Evolutionary conservation across 37 sponge, comb jelly and placozoan species (phyloP), one percentile per base, ranked within the genome.

Genomic region (Spongilla lacustris): DNA sequence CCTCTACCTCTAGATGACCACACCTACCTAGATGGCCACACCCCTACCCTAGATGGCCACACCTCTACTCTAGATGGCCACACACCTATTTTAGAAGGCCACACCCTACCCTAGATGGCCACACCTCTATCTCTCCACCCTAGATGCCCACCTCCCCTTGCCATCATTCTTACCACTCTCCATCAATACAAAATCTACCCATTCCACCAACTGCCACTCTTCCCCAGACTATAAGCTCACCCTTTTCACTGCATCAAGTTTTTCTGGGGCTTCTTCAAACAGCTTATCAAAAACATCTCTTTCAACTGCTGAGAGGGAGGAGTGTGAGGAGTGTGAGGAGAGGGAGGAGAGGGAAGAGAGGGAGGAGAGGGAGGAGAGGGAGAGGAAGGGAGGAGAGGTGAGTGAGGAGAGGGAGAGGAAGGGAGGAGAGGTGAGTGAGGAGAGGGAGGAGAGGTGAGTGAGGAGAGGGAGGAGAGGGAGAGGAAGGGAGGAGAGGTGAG

Each of bases 211-310:
- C 38, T 67, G 66, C 41, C 4, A 0, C 41, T 30, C 74, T 8
- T 41, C 3, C 6, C 6, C 6, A 41, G 6, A 41, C 19, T 10
- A 33, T 11, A n/a, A 9, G 71, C 85, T 86, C 37, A 95, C 96
- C 76, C 82, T 81, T 49, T 96, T 93, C 31, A 98, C 99, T 46
- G 94, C 84, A 36, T 93, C 89, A 31, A 98, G 86, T 69, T 95
- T 96, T 36, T 96, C 97, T 26, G 97, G 95, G 5, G 95, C 94
- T 50, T 93, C 89, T 19, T 96, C 95, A 84, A 98, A 98, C 72
- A 98, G 87, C 49, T 91, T 94, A 50, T 98, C 99, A 84, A 98
- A 98, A 32, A 98, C 99, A 91, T 98, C 98, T 76, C 90, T 78
- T 36, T 96, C 96, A 36, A 35, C 88, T 79, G 76, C n/a, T n/a